phyloP scores from a whole-genome alignment of 2,888 invertebrate species.

The Cetonia aurata region DNA sequence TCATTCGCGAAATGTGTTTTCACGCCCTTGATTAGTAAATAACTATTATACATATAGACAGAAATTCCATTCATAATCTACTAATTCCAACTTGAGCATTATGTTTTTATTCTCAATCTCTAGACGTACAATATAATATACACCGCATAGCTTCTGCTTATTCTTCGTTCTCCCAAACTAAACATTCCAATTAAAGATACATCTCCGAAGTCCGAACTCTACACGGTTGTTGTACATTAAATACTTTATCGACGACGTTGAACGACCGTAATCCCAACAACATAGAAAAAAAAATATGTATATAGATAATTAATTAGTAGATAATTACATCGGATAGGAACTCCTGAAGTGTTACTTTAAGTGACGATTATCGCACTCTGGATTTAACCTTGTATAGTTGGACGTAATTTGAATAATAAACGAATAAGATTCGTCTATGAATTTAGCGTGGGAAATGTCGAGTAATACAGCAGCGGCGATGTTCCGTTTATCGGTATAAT shows the following conservation, averaged over 20 bases:
- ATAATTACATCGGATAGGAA: constrained; percentile 9
- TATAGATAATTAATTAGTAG: constrained; percentile 23
- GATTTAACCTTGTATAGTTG: not conserved
- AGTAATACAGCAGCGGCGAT: too few relatives aligned
- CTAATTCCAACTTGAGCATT: too few relatives aligned
- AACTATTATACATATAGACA: too few relatives aligned
- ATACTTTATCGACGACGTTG: not conserved
- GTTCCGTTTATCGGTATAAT: too few relatives aligned
- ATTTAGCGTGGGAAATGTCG: too few relatives aligned
- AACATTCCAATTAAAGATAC: constrained; percentile 11
- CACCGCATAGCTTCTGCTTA: too few relatives aligned
- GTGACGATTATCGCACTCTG: constrained; percentile 2
- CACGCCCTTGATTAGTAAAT: too few relatives aligned
- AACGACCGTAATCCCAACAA: not conserved
- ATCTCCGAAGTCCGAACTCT: not conserved
- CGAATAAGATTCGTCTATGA: not conserved
- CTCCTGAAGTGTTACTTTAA: constrained; percentile 1
- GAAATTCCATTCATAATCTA: too few relatives aligned
- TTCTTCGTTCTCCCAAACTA: not conserved
- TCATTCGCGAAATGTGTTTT: too few relatives aligned
- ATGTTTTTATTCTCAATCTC: too few relatives aligned
- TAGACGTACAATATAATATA: too few relatives aligned
- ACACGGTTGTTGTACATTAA: not conserved
- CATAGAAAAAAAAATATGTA: not conserved
- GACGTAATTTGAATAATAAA: constrained; percentile 4